Conservation (phyloP, 2,888 invertebrate species). For the Archips crataeganus region DNA sequence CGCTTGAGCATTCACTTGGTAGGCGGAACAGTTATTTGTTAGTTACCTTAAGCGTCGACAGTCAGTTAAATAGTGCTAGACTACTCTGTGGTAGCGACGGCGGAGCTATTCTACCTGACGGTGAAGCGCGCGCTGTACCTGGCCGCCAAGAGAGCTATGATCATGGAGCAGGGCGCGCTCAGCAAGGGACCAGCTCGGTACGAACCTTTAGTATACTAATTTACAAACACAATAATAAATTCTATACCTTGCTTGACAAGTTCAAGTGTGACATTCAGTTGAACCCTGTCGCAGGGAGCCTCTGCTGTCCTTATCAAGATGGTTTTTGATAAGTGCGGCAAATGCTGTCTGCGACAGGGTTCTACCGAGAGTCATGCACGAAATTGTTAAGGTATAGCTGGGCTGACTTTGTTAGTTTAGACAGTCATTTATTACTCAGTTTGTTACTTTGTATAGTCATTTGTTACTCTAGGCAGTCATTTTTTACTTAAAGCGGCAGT, state of each 20-base stretch:
- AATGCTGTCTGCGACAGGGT: no score
- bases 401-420: background rate
- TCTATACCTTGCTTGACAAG: no score
- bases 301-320: no score
- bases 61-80: slow-evolving; percentile 88
- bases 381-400: no score
- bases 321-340: no score
- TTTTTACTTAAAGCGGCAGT: background rate
- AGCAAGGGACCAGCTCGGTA: slow-evolving; percentile 91
- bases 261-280: no score
- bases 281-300: no score
- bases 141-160: slow-evolving; percentile 96
- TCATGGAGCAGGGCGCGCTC: slow-evolving; percentile 89
- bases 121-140: slow-evolving; percentile 93
- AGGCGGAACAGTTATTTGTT: no score
- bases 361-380: no score
- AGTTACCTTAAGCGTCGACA: no score
- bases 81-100: slow-evolving; percentile 94
- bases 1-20: no score
- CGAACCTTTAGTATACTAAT: slow-evolving; percentile 91
- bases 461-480: background rate
- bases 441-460: background rate
- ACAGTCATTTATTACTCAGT: background rate
- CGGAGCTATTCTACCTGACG: slow-evolving; percentile 94
- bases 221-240: no score